Percentiles rank a stretch among this genome's conserved stretches.
Conservation (phyloP, 2,797 vertebrate genomes). For the Myiotriccus ornatus region DNA sequence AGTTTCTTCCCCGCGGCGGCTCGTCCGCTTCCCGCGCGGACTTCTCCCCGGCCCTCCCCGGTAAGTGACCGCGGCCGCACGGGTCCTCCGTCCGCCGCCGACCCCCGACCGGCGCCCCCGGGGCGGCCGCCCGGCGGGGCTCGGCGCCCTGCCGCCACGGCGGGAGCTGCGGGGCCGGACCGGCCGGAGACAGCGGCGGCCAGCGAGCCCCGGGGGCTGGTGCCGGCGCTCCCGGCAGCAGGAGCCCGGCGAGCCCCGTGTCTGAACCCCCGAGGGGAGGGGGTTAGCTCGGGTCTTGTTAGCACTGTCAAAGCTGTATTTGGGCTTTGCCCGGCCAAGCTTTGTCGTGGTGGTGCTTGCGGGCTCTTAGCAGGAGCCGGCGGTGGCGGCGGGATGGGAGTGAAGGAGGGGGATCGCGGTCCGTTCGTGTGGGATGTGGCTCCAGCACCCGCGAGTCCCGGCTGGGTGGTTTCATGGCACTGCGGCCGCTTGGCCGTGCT, state of each 20-base stretch:
- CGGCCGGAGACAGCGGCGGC: not conserved
- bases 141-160: not conserved
- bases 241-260: not conserved
- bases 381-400: not conserved
- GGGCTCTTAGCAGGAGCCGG: not conserved
- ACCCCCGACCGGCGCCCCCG: not conserved
- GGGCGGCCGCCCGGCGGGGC: not conserved
- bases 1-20: slow-evolving; percentile 74
- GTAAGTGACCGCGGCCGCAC: slow-evolving; percentile 55
- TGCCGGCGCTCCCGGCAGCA: not conserved
- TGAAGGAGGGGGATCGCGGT: not conserved
- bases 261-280: not conserved
- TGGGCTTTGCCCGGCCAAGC: not conserved
- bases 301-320: not conserved
- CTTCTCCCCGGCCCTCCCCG: slow-evolving; percentile 43
- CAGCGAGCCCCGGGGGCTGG: too few relatives aligned
- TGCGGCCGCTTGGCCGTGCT: not conserved
- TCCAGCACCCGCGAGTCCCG: not conserved
- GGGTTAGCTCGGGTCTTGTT: not conserved
- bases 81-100: not conserved
- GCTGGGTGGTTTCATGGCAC: not conserved
- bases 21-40: slow-evolving; percentile 12
- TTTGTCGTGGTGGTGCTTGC: not conserved
- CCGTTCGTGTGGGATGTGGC: not conserved
- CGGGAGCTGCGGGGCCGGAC: not conserved